Conservation (phyloP, 2,797 vertebrate genomes). For the Hyperoplus immaculatus region DNA sequence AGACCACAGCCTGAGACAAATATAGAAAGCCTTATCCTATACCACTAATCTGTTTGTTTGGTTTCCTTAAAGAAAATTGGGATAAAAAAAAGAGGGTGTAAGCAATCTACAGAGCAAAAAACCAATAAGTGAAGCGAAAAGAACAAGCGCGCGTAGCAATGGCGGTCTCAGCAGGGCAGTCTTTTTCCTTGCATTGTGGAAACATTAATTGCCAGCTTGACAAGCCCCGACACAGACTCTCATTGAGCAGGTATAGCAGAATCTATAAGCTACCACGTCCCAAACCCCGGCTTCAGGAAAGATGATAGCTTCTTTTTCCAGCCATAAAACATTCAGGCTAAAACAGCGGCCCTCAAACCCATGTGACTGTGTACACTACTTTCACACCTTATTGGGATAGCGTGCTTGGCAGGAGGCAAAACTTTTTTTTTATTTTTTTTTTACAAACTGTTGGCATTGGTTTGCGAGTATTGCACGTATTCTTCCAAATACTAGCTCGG, state of each 20-base stretch:
- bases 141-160: conserved; percentile 10
- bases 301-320: conserved; percentile 41
- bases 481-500: conserved; percentile 45
- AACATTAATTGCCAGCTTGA: conserved; percentile 66
- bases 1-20: conserved; percentile 61
- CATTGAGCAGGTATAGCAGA: conserved; percentile 56
- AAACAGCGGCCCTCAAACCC: conserved; percentile 26
- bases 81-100: conserved; percentile 40
- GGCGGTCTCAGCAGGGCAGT: conserved; percentile 20
- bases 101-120: conserved; percentile 43
- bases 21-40: conserved; percentile 68
- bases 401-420: conserved; percentile 37
- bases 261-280: conserved; percentile 54
- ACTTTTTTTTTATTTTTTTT: too few species aligned
- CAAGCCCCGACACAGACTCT: conserved; percentile 68
- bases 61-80: conserved; percentile 47
- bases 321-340: conserved; percentile 38
- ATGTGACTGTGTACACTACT: conserved; percentile 19
- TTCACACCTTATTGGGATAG: conserved; percentile 60
- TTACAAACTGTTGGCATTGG: conserved; percentile 44
- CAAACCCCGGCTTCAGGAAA: conserved; percentile 27
- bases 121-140: conserved; percentile 32
- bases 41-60: conserved; percentile 64
- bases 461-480: conserved; percentile 20
- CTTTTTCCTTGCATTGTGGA: conserved; percentile 63